These are phyloP conservation scores for Calameuta idolon DNA, from an alignment of 2,888 invertebrate genomes.

Conservation along the genomic window DNA sequence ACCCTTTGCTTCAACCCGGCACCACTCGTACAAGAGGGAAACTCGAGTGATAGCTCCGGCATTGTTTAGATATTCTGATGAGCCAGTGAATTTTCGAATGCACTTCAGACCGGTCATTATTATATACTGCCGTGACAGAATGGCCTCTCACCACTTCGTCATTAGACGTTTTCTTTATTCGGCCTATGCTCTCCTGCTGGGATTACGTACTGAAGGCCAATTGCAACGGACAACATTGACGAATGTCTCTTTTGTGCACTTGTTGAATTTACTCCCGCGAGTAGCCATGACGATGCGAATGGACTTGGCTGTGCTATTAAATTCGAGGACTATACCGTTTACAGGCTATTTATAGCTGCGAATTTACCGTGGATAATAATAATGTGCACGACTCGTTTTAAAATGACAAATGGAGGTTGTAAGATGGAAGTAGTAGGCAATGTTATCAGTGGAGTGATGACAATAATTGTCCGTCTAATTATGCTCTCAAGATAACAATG, in stretches of 20 bases:
- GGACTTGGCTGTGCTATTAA: not conserved
- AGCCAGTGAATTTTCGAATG: conserved; percentile 57
- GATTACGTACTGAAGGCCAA: not conserved
- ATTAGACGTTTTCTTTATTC: not conserved
- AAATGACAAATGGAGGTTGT: not conserved
- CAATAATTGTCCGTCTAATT: not conserved
- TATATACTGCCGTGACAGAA: not conserved
- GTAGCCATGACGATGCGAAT: not conserved
- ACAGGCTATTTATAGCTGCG: not conserved
- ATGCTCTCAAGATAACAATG: not conserved
- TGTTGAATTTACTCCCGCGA: not conserved
- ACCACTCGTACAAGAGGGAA: conserved; percentile 10
- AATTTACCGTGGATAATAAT: not conserved
- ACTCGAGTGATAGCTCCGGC: conserved; percentile 23
- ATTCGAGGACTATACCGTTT: not conserved
- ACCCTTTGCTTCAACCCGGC: conserved; percentile 33
- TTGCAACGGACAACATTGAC: not conserved
- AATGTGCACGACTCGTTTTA: not conserved
- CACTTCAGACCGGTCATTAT: conserved; percentile 50
- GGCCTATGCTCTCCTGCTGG: not conserved
- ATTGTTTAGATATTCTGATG: conserved; percentile 57
- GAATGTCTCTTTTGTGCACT: not conserved
- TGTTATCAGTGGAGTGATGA: not conserved
- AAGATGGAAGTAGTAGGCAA: not conserved
- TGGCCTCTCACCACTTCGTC: not conserved